Base-by-base conservation (phyloP, 2,888 invertebrate species). In the Eupsilia transversa region DNA sequence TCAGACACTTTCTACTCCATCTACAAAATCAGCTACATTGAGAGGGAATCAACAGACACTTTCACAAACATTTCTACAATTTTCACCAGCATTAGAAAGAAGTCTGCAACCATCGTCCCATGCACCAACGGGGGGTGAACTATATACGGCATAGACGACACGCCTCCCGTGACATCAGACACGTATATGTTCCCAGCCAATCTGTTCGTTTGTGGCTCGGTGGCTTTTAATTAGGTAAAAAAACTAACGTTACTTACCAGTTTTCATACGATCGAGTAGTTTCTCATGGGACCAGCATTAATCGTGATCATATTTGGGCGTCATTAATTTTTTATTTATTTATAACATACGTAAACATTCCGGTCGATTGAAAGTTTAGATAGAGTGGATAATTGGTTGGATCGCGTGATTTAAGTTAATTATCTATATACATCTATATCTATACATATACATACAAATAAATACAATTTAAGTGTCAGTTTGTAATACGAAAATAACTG, bases 141-240 rank as follows among this genome's bases (percentile, higher is more conserved):
- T 77, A 46, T 77, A 83, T 80, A 80, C 75, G 80, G 80, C 9
- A n/a, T 54, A 30, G n/a, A 70, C 43, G 43, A 74, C 73, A 75
- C 81, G 60, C 60, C 60, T 69, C 72, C 65, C 75, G 60, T 74
- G 86, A 77, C 74, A 84, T 81, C 66, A 64, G 81, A 85, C 75
- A 74, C 76, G 72, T 74, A 77, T 70, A 56, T 57, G 66, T 88
- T 84, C 82, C 78, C 82, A 86, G 74, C 74, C 85, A 86, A 87
- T 89, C 86, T 89, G 86, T 86, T 76, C n/a, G n/a, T n/a, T n/a
- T n/a, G n/a, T n/a, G n/a, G n/a, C 78, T 27, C 67, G 72, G 67
- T 76, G 73, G 61, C 73, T 80, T 83, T 85, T 88, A 87, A 88
- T 87, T 83, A 86, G 74, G 70, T 77, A 77, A 83, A 86, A 84